Evolutionary conservation across 2,113 vertebrate species (phyloP).

Genomic region (Brachypodius melanocephalos): DNA sequence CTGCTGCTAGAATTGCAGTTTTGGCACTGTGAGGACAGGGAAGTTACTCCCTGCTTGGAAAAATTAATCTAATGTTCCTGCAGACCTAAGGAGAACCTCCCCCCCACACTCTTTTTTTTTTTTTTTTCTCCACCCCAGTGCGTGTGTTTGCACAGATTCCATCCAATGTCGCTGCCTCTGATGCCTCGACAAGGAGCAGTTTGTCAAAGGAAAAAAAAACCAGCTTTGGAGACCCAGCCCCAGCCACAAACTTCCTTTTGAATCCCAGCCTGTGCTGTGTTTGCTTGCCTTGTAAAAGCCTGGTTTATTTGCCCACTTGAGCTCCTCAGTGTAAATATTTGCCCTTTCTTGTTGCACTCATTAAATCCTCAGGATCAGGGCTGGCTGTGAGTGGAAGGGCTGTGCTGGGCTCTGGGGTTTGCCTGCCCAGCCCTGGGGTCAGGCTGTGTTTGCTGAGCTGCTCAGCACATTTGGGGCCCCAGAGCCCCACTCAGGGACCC

Average conservation of each 20-base stretch:
- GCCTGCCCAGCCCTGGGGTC: not conserved
- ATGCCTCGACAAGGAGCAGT: not conserved
- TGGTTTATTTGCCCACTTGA: constrained; percentile 42
- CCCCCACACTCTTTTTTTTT: rapidly evolving
- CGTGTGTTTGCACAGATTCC: not conserved
- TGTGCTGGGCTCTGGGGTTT: not conserved
- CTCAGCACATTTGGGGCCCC: not conserved
- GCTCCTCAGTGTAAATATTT: constrained; percentile 50
- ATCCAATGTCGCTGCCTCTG: not conserved
- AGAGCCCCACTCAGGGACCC: not conserved
- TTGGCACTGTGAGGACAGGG: not conserved
- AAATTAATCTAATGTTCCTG: not conserved
- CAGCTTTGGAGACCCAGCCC: not conserved
- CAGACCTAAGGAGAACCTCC: not conserved
- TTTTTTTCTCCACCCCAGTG: not conserved
- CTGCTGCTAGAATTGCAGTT: not conserved
- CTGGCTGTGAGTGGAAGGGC: not conserved
- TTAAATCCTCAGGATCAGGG: not conserved
- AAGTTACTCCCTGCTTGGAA: not conserved
- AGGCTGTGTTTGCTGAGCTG: not conserved
- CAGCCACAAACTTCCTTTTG: not conserved
- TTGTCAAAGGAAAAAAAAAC: not conserved
- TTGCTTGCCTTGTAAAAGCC: not conserved
- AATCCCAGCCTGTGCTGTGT: not conserved
- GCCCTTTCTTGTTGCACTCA: not conserved